These are phyloP conservation scores for Lemur catta DNA, from an alignment of 2,797 vertebrate species.

Conservation along the genomic window DNA sequence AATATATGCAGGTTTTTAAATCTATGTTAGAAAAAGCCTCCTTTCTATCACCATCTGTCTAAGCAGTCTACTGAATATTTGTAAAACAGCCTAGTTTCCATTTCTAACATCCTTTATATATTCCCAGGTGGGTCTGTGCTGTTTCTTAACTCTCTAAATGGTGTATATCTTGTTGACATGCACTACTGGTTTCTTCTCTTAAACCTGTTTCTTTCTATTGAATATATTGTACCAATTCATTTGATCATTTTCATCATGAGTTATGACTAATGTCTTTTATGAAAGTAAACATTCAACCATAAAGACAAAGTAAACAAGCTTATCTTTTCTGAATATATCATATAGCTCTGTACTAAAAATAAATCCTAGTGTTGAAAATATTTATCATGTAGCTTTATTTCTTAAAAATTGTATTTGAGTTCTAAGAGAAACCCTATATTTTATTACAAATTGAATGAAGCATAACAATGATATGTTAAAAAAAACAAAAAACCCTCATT, in stretches of 20 bases:
- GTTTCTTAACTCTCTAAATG: not conserved
- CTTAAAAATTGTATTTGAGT: slow-evolving; percentile 11
- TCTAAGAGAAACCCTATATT: not conserved
- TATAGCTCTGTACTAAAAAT: not conserved
- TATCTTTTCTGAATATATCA: not conserved
- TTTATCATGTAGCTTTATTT: not conserved
- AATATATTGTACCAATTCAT: not conserved
- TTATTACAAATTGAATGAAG: not conserved
- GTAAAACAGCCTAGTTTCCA: not conserved
- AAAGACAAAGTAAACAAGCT: not conserved
- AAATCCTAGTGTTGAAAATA: slow-evolving; percentile 2
- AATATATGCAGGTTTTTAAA: not conserved
- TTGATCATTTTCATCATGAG: not conserved
- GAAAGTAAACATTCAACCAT: slow-evolving; percentile 26
- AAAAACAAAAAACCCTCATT: not conserved
- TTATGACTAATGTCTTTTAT: not conserved
- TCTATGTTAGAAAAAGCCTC: not conserved
- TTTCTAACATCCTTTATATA: not conserved
- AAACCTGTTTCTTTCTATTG: not conserved
- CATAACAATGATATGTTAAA: not conserved
- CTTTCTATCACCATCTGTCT: not conserved
- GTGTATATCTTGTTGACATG: not conserved
- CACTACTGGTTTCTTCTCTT: not conserved
- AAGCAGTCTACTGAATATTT: not conserved
- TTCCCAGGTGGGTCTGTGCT: not conserved